These are phyloP conservation scores for Grallaria varia DNA, from an alignment of 2,113 vertebrate genomes.

Conservation along the genomic window DNA sequence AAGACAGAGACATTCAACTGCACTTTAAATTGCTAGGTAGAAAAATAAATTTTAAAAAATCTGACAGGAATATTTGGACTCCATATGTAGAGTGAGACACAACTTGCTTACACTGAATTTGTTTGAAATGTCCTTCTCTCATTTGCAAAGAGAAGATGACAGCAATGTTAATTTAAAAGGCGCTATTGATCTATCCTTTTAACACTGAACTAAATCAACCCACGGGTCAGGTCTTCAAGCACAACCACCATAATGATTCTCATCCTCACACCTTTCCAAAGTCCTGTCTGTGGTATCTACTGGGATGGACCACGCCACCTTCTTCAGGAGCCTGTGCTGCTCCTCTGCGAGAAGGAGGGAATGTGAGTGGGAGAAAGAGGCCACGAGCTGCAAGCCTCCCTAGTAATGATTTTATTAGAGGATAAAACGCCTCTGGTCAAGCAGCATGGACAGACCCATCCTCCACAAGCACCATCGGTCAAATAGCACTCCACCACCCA, in stretches of 20 bases:
- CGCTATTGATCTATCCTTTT: not conserved
- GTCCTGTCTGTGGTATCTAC: accelerated
- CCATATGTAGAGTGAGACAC: not conserved
- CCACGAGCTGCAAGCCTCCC: not conserved
- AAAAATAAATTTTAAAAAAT: not conserved
- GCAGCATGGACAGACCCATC: not conserved
- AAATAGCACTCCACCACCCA: not conserved
- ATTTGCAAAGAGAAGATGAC: not conserved
- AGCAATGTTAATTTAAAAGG: not conserved
- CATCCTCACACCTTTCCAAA: accelerated
- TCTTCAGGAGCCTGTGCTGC: not conserved
- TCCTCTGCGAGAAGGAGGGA: not conserved
- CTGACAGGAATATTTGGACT: not conserved
- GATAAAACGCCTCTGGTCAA: not conserved
- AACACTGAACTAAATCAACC: not conserved
- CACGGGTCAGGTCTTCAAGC: not conserved
- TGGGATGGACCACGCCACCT: not conserved
- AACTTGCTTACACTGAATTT: not conserved
- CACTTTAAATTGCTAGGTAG: not conserved
- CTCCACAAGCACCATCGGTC: not conserved
- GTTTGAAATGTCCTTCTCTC: not conserved
- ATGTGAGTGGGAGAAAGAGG: not conserved
- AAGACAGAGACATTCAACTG: not conserved
- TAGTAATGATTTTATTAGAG: not conserved
- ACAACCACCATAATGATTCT: not conserved